Evolutionary conservation across 2,113 vertebrate genomes (phyloP), one percentile per base, ranked within the genome.

Genomic region (Seriola rivoliana): DNA sequence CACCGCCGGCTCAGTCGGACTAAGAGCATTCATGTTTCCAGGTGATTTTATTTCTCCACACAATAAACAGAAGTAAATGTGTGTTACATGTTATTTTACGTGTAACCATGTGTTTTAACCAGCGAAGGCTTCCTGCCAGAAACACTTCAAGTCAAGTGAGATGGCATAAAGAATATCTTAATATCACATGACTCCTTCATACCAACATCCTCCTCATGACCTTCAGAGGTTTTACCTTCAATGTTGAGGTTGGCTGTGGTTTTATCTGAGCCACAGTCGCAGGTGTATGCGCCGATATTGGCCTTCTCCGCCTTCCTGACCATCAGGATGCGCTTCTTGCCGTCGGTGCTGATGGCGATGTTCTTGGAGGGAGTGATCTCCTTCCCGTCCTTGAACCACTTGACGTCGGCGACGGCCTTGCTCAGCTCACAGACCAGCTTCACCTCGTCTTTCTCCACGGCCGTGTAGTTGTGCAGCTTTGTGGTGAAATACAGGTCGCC

Each of bases 381-480:
- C 25, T 97, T 93, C 3, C 97, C 97, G 50, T 98, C 97, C 78
- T 98, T 99, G 90, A 97, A 96, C 98, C 98, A 99, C 87, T 98
- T 98, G 70, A 99, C 98, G 1, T 97, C 96, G 6, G 97, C 97
- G 16, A 94, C 86, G 25, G 96, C 72, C 90, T 98, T 99, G 95
- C 98, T 99, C 80, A 99, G 94, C 92, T 99, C 98, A 79, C 98
- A 99, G 46, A 97, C 96, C 60, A 99, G 94, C 77, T 95, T 88
- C 60, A 99, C 97, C 92, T 99, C 97, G 42, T 99, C 98, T 92
- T 97, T 98, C 90, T 99, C 98, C 64, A 99, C 96, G 0, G 96
- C 97, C 0, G 98, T 99, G 89, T 99, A 99, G 94, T 99, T 97
- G 86, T 99, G 97, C 81, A 99, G 95, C 86, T 99, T 99, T 70